A percentile compares a stretch with the other conserved stretches of the same genome.
Evolutionary conservation across 2,888 invertebrate species (phyloP).

Genomic region (Drosophila merina): DNA sequence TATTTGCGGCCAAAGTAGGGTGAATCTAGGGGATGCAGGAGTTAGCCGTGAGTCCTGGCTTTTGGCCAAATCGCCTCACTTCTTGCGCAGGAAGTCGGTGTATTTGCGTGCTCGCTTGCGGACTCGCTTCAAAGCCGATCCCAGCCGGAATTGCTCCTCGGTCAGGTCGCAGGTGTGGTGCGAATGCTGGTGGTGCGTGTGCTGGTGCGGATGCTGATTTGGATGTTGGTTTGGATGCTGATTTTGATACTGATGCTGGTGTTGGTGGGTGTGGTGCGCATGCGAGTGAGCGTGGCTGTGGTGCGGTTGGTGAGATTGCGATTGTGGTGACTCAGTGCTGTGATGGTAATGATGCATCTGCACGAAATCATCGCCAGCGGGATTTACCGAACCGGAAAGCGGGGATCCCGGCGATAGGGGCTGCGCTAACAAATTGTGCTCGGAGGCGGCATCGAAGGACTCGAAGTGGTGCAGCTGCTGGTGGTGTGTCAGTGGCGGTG

Average conservation of each 20-base stretch:
- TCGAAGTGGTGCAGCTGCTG: constrained; percentile 68
- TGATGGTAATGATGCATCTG: constrained; percentile 66
- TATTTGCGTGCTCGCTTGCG: constrained; percentile 84
- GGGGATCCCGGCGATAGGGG: constrained; percentile 79
- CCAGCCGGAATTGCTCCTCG: constrained; percentile 82
- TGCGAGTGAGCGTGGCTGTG: constrained; percentile 45
- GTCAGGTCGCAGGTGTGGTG: constrained; percentile 69
- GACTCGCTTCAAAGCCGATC: constrained; percentile 81
- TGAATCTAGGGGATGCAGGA: constrained; percentile 65
- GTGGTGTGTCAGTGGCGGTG: constrained; percentile 46
- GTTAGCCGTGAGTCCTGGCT: constrained; percentile 27
- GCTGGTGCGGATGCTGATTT: constrained; percentile 38
- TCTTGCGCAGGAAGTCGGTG: constrained; percentile 83
- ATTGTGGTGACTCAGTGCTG: constrained; percentile 31
- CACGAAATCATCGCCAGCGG: constrained; percentile 70
- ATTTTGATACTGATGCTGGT: constrained; percentile 27
- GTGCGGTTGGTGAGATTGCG: constrained; percentile 48
- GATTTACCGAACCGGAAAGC: constrained; percentile 76
- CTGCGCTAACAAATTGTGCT: constrained; percentile 80
- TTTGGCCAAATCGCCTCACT: constrained; percentile 61
- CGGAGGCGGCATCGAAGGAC: constrained; percentile 81
- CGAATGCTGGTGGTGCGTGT: constrained; percentile 68
- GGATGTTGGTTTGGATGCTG: no score
- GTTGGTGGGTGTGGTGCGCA: constrained; percentile 37
- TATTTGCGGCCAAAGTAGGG: constrained; percentile 81